Evolutionary conservation across 1,140 invertebrate genomes (phyloP), one percentile per base, ranked within the genome.

Genomic region (Gryllus bimaculatus): DNA sequence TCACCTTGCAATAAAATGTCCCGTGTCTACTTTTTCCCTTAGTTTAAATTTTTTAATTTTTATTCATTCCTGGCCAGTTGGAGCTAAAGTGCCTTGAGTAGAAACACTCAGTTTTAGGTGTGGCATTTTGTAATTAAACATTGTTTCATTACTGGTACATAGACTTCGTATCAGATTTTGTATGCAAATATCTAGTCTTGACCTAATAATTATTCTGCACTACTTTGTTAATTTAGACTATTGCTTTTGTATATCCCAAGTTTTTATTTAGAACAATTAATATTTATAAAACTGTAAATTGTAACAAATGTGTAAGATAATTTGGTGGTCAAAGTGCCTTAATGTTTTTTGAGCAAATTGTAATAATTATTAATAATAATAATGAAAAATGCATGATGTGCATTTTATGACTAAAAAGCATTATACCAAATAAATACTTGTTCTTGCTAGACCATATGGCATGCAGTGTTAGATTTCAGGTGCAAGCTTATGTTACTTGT

Each of bases 111-210:
- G 18, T 66, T 66, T 10, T 66, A 66, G 54, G 18, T 66, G 18
- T 18, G 54, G 54, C 54, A 66, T 66, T 66, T 66, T 66, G 26
- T 39, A 39, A 39, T 39, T 39, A 13, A 66, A 10, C 18, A 66
- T 66, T 13, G 7, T 13, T 66, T 66, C 54, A 13, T 66, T 13
- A 13, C 18, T 66, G 54, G 54, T 66, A 66, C 54, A 66, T 13
- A 66, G 54, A 66, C 18, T 66, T 66, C 18, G 54, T 66, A 66
- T 66, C 54, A 66, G 10, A 13, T 66, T 13, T 66, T 66, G 18
- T 66, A 66, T 66, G 54, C 54, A 66, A 54, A 66, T 66, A 66
- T 66, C 54, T 66, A 66, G 54, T 66, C 54, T 66, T 66, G 54
- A 13, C 54, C 54, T 66, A 66, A 66, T 66, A 66, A 66, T 13